These are phyloP conservation scores for Unio delphinus DNA, from an alignment of 2,888 invertebrate species.

Conservation along the genomic window DNA sequence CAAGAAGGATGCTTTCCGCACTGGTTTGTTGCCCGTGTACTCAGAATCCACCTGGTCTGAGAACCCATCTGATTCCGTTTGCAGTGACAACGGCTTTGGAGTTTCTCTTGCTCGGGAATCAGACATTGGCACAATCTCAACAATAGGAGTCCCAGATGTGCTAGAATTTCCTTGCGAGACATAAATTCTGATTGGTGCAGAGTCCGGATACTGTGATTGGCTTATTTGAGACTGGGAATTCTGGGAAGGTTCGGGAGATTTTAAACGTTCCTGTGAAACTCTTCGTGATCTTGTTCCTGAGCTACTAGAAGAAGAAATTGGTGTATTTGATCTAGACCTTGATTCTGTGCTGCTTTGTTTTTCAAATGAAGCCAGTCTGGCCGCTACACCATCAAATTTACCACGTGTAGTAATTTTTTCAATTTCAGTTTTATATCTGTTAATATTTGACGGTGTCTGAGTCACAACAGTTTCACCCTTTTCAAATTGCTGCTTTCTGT, in stretches of 20 bases:
- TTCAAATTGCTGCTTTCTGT: slow-evolving; percentile 62
- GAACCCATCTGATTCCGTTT: slow-evolving; percentile 6
- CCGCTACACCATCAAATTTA: slow-evolving; percentile 65
- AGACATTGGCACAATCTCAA: slow-evolving; percentile 51
- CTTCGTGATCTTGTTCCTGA: slow-evolving; percentile 38
- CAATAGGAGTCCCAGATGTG: slow-evolving; percentile 47
- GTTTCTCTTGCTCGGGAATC: slow-evolving; percentile 4
- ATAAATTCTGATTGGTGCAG: slow-evolving; percentile 52
- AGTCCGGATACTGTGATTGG: slow-evolving; percentile 28
- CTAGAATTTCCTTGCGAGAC: slow-evolving; percentile 54
- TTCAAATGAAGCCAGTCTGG: slow-evolving; percentile 68
- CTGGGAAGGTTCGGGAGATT: slow-evolving; percentile 25
- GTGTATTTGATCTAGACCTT: slow-evolving; percentile 30
- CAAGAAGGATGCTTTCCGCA: slow-evolving; percentile 67
- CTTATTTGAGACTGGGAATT: slow-evolving; percentile 26
- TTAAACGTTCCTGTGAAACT: slow-evolving; percentile 35
- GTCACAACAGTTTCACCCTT: slow-evolving; percentile 42
- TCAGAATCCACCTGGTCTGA: slow-evolving; percentile 20
- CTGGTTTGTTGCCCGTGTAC: slow-evolving; percentile 42
- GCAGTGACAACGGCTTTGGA: slow-evolving; percentile 7
- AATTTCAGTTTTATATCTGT: slow-evolving; percentile 60
- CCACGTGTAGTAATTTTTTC: slow-evolving; percentile 72
- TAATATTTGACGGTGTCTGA: slow-evolving; percentile 25
- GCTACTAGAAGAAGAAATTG: slow-evolving; percentile 24
- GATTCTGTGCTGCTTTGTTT: slow-evolving; percentile 37